phyloP scores from a whole-genome alignment of 2,888 invertebrate genomes.

The Leptura quadrifasciata region DNA sequence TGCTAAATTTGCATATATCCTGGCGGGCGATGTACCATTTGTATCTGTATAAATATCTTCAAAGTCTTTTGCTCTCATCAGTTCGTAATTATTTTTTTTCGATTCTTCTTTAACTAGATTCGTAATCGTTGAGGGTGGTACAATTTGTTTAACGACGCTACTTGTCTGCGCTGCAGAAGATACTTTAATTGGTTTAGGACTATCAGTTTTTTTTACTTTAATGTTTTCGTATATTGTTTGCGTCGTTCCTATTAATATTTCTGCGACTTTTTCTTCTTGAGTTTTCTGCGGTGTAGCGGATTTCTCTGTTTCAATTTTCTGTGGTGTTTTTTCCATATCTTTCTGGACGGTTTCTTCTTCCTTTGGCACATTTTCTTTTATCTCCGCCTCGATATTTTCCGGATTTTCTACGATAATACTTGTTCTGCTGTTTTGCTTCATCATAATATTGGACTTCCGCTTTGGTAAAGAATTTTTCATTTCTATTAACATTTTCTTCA shows the following conservation, averaged over 20 bases:
- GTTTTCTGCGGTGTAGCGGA: slow-evolving; percentile 51
- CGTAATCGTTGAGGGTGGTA: slow-evolving; percentile 54
- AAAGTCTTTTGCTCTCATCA: slow-evolving; percentile 77
- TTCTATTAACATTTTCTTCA: slow-evolving; percentile 84
- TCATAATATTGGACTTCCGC: slow-evolving; percentile 71
- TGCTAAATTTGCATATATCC: slow-evolving; percentile 75
- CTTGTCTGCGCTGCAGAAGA: slow-evolving; percentile 78
- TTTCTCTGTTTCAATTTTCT: neutral
- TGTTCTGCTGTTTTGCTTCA: slow-evolving; percentile 65
- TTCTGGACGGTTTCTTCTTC: slow-evolving; percentile 27
- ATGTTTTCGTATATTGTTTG: slow-evolving; percentile 74
- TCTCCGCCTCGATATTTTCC: slow-evolving; percentile 56
- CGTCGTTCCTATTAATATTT: slow-evolving; percentile 70
- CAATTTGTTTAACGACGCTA: slow-evolving; percentile 73
- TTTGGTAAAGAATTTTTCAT: slow-evolving; percentile 85
- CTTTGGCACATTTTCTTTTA: slow-evolving; percentile 42
- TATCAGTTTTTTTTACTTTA: slow-evolving; percentile 70
- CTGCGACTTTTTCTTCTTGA: slow-evolving; percentile 67
- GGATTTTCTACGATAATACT: slow-evolving; percentile 70
- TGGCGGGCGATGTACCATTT: slow-evolving; percentile 63
- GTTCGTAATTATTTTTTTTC: slow-evolving; percentile 71
- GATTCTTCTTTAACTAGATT: slow-evolving; percentile 57
- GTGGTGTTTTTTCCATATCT: neutral
- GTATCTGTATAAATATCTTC: slow-evolving; percentile 74
- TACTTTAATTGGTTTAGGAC: slow-evolving; percentile 74